Evolutionary conservation across 2,888 invertebrate species (phyloP), one percentile per base, ranked within the genome.

Genomic region (Buathra laborator): DNA sequence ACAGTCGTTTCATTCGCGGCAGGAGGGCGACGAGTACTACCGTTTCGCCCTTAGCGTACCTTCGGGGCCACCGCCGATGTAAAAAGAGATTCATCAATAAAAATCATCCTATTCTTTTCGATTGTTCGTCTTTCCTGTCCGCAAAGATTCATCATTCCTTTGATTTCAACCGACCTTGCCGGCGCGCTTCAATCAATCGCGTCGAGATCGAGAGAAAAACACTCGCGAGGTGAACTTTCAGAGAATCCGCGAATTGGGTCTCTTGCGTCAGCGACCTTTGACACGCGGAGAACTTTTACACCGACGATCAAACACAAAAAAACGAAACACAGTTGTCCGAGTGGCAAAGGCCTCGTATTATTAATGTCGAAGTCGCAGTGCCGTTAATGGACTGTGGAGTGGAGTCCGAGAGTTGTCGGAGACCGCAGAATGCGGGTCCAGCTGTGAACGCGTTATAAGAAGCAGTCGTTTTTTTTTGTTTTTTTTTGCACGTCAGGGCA

Each of bases 381-480:
- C 87, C 88, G 87, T 89, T 89, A 90, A 89, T 90, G 90, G 89
- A 90, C 71, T 48, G 16, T 29, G 29, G 62, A 44, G 14, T 14
- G 6, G 68, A 62, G 12, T 53, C 51, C 70, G 51, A 29, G n/a
- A 24, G 16, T 37, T 51, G 75, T 44, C 68, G 59, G 85, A 85
- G 88, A 88, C 82, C 87, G 87, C 85, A 90, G 89, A 90, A 90
- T 91, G 90, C 90, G 90, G 90, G 90, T 90, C 91, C 91, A 91
- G 90, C 91, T 91, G 91, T 91, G 89, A 90, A 90, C 90, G 89
- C 89, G 89, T 91, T 91, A 90, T 89, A 89, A 90, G 88, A 87
- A 87, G 72, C 59, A 29, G 37, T 32, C 24, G 12, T 66, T 29
- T 48, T 79, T 74, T 83, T 74, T 77, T 43, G 43, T 29, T 43